Evolutionary conservation across 2,113 vertebrate genomes (phyloP).

Genomic region (Brachyhypopomus gauderio): DNA sequence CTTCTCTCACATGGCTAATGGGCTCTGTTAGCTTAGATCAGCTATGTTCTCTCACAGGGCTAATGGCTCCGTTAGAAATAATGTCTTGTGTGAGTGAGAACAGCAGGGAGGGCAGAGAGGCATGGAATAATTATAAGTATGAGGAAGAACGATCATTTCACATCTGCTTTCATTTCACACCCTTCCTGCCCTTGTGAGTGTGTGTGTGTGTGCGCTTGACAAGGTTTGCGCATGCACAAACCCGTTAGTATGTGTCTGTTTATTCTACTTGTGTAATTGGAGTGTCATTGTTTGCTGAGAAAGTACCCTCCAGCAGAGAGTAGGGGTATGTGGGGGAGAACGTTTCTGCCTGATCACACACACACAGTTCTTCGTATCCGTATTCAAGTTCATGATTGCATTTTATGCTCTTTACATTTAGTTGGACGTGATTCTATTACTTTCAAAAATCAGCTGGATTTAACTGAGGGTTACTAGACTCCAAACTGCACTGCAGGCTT

Average conservation of each 20-base stretch:
- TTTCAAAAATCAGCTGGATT: not conserved
- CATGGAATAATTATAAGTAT: slow-evolving; percentile 29
- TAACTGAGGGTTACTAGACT: not conserved
- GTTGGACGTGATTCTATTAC: not conserved
- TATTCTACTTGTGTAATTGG: slow-evolving; percentile 42
- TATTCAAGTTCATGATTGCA: not conserved
- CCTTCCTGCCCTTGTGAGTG: slow-evolving; percentile 28
- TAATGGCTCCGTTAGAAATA: too few species aligned
- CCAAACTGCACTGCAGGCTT: not conserved
- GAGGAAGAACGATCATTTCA: slow-evolving; percentile 52
- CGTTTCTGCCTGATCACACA: not conserved
- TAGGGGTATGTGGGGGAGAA: not conserved
- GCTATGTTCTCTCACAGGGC: not conserved
- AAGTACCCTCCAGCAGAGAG: not conserved
- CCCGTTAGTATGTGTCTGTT: slow-evolving; percentile 20
- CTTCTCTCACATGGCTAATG: not conserved
- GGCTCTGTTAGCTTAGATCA: too few species aligned
- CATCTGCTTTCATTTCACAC: slow-evolving; percentile 56
- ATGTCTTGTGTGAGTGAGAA: not conserved
- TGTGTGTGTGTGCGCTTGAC: slow-evolving; percentile 9
- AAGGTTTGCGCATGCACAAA: slow-evolving; percentile 9
- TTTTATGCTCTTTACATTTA: not conserved
- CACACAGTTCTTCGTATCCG: not conserved
- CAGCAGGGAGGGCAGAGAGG: slow-evolving; percentile 9
- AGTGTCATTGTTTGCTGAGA: slow-evolving; percentile 36